Evolutionary conservation across 2,888 invertebrate species (phyloP), one percentile per base, ranked within the genome.

Genomic region (Suillia variegata): DNA sequence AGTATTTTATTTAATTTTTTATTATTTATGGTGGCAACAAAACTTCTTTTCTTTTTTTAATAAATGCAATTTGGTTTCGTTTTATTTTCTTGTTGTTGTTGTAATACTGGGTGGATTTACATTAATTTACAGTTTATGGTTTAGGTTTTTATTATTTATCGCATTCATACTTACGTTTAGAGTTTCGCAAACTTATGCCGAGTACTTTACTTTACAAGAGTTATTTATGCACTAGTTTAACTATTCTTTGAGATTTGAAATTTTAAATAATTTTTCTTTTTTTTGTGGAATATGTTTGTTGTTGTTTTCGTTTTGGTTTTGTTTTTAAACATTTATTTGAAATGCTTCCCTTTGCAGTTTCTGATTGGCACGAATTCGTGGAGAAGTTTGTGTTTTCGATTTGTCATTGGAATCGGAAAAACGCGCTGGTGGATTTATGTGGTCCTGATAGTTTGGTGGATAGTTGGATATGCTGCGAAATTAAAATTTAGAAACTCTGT

Each of bases 381-480:
- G 82, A 67, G 83, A 78, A 74, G 84, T 77, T 67, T 81, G 81
- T 54, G 77, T 74, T 70, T 80, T 80, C 55, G 78, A 65, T 82
- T 80, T 79, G 65, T 83, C 82, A 69, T 78, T 84, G 65, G 74
- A 73, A 73, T 94, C 93, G 71, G 93, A 92, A 86, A 94, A 94
- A 67, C 93, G 88, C 76, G 90, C 88, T 76, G 93, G 93, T 75
- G 93, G 93, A 84, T 93, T 90, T 78, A 92, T 90, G 82, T 90
- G 88, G 77, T 91, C 91, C 85, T 88, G 90, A 86, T 90, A 91
- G 82, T 89, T 90, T 72, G 88, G 88, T 74, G 88, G 88, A 83
- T 89, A 89, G 83, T 89, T 89, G 71, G 89, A 89, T 86, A 90
- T 90, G 85, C 90, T 90, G 84, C 68, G 15, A n/a, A n/a, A n/a